A percentile compares a stretch with the other conserved stretches of the same genome.
phyloP scores from a whole-genome alignment of 2,888 invertebrate species.

The Lucinisca nassula region DNA sequence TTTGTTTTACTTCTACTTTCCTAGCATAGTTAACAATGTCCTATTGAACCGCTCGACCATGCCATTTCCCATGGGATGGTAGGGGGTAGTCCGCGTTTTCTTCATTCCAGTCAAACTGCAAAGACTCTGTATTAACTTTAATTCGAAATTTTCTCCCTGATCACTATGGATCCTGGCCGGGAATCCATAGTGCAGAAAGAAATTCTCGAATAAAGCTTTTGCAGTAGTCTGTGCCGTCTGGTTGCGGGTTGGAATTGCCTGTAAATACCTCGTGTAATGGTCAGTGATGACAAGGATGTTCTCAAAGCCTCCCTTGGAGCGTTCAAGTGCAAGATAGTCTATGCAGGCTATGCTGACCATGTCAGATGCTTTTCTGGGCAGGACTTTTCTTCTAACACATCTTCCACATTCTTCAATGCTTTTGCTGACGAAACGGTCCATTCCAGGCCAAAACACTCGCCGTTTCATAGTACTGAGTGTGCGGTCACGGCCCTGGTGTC shows the following conservation, averaged over 20 bases:
- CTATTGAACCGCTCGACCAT: background rate
- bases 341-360: background rate
- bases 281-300: no score
- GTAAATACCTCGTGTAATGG: no score
- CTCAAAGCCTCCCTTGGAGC: no score
- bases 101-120: constrained; percentile 27
- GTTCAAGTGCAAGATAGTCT: no score
- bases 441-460: background rate
- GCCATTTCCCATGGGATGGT: background rate
- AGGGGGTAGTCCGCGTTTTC: constrained; percentile 43
- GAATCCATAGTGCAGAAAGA: constrained; percentile 42
- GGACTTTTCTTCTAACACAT: background rate
- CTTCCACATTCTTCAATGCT: background rate
- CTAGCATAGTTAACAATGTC: background rate
- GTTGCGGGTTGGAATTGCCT: constrained; percentile 34
- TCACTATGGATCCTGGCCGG: constrained; percentile 41
- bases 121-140: constrained; percentile 27
- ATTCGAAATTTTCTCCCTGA: constrained; percentile 45
- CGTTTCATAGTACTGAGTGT: background rate
- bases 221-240: constrained; percentile 49
- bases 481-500: background rate
- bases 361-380: background rate
- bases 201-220: constrained; percentile 32
- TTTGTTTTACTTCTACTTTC: no score
- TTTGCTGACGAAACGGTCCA: background rate